A percentile compares a stretch with the other conserved stretches of the same genome.
These are phyloP conservation scores for Linhomoeus sp. DNA, from an alignment of 2,888 invertebrate genomes.

Conservation along the genomic window DNA sequence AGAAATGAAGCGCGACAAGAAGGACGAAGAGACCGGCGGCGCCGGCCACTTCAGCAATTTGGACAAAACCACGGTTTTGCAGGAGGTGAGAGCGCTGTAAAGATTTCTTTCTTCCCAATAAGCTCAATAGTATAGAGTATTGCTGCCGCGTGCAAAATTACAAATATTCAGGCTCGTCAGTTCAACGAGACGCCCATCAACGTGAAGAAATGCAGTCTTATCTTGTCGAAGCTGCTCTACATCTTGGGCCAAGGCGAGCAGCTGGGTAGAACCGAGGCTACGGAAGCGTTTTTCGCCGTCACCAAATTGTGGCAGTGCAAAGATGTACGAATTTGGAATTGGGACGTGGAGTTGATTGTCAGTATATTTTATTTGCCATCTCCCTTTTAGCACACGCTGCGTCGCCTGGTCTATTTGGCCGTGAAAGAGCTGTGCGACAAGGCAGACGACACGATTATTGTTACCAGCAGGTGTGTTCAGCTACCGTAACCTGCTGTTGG, in stretches of 20 bases:
- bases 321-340: slow-evolving; percentile 41
- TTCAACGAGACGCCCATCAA: slow-evolving; percentile 97
- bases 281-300: slow-evolving; percentile 96
- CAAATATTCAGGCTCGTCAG: slow-evolving; percentile 56
- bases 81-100: slow-evolving; percentile 45
- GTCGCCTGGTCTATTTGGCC: slow-evolving; percentile 85
- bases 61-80: slow-evolving; percentile 86
- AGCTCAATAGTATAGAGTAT: too few species aligned
- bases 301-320: slow-evolving; percentile 95
- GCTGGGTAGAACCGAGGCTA: slow-evolving; percentile 74
- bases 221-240: slow-evolving; percentile 85
- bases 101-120: too few species aligned
- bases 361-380: neutral
- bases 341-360: too few species aligned
- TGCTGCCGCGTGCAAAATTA: too few species aligned
- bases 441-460: slow-evolving; percentile 97
- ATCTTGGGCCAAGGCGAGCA: slow-evolving; percentile 76
- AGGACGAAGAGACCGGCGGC: slow-evolving; percentile 36
- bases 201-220: slow-evolving; percentile 82
- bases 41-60: slow-evolving; percentile 70
- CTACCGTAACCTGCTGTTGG: too few species aligned
- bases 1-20: too few species aligned
- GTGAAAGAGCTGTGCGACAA: slow-evolving; percentile 67
- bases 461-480: too few species aligned
- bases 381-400: slow-evolving; percentile 41